Base-by-base conservation (phyloP, 1,140 invertebrate genomes). In the Aphaenogaster ashmeadi region DNA sequence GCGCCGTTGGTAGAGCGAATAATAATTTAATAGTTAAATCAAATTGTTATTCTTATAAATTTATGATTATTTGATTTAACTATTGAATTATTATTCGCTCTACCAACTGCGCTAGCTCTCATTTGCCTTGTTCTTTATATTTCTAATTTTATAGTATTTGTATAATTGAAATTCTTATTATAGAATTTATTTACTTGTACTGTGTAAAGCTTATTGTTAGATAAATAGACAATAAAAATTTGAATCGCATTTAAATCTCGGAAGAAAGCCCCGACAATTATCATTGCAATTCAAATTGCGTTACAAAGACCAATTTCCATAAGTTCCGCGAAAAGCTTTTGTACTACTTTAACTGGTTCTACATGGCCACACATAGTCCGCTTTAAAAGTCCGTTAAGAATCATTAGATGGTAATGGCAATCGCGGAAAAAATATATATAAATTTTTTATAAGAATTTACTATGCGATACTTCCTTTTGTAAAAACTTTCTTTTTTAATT, bases 221-320 rank as follows among this genome's bases (percentile, higher is more conserved):
- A 47, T 44, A 50, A 83, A 74, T 15, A n/a, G 54, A 74, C 27
- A 38, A 74, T 75, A 75, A 84, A 84, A 75, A 84, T 75, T 84
- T 33, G 27, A 15, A 74, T 83, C 15, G n/a, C 36, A 81, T 71
- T 71, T 81, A 71, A 54, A 54, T 6, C 27, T 44, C 13, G 9
- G 15, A 71, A 81, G n/a, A 74, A 74, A 75, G 7, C 41, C n/a
- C 13, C 27, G 47, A 44, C 56, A 62, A 84, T 84, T 84, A 75
- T 84, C 44, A 44, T 64, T 84, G 69, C 80, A 84, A 74, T 84
- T 84, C 69, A 84, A 84, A 84, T 75, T 41, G 41, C 41, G 56
- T 84, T 84, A 62, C 54, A 60, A 60, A 52, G n/a, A 3, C 21
- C 69, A 74, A 47, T 84, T 84, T 75, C 54, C 80, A 38, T 84